Conservation (phyloP, 2,888 invertebrate species). For the Apocheima hispidaria region DNA sequence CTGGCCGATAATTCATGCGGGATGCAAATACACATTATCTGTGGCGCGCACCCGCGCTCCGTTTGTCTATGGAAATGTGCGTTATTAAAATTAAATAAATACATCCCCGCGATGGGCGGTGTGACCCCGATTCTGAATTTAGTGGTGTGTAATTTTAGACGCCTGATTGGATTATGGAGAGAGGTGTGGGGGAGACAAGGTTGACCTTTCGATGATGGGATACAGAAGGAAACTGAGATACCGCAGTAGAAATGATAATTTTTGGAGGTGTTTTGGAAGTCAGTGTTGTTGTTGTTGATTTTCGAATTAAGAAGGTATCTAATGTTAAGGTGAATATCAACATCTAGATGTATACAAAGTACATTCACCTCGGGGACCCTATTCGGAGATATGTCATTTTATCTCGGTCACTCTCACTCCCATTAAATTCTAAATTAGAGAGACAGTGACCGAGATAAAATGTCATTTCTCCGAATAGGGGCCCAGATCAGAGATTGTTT, state of each 20-base stretch:
- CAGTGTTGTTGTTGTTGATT: too few relatives aligned
- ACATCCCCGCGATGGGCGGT: constrained; percentile 47
- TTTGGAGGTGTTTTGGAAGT: background rate
- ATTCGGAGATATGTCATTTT: too few relatives aligned
- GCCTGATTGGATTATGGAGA: constrained; percentile 30
- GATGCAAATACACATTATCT: constrained; percentile 77
- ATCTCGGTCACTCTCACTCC: too few relatives aligned
- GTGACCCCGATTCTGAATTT: constrained; percentile 42
- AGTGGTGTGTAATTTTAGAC: constrained; percentile 26
- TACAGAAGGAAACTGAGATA: background rate
- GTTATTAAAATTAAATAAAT: constrained; percentile 85
- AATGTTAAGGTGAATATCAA: too few relatives aligned
- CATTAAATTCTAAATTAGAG: too few relatives aligned
- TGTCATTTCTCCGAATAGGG: too few relatives aligned
- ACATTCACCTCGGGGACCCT: too few relatives aligned
- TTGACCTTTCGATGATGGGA: background rate
- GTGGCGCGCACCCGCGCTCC: constrained; percentile 63
- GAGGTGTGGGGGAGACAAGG: background rate
- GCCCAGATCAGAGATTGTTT: too few relatives aligned
- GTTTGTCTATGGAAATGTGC: constrained; percentile 75
- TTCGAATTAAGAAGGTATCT: too few relatives aligned
- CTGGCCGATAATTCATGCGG: constrained; percentile 67
- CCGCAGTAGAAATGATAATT: background rate
- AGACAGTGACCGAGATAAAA: too few relatives aligned
- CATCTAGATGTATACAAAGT: too few relatives aligned